Conservation (phyloP, 2,888 invertebrate genomes). For the Stenodera caucasica region DNA sequence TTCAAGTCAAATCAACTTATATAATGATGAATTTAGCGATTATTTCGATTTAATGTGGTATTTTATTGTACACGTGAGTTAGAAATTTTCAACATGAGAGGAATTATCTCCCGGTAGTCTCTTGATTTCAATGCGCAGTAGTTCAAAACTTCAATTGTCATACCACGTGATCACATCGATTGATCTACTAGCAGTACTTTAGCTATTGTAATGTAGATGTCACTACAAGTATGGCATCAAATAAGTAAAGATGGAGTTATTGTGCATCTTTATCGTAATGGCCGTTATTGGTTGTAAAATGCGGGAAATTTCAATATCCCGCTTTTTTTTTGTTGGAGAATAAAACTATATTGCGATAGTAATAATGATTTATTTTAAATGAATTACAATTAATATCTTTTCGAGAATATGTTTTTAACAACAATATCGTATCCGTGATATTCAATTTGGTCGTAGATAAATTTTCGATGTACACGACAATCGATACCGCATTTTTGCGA, state of each 20-base stretch:
- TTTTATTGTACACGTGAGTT: not conserved
- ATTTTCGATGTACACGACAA: constrained; percentile 77
- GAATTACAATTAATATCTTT: not conserved
- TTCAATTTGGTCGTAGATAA: constrained; percentile 76
- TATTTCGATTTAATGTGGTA: not conserved
- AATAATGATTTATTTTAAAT: no score
- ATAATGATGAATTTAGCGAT: not conserved
- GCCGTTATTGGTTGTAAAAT: no score
- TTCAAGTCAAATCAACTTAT: not conserved
- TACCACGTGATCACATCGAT: not conserved
- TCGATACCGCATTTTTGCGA: constrained; percentile 79
- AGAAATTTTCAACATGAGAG: not conserved
- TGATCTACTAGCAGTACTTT: not conserved
- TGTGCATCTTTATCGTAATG: no score
- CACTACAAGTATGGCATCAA: no score
- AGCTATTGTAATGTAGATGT: not conserved
- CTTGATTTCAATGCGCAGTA: not conserved
- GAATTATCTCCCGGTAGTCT: not conserved
- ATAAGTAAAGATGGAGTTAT: no score
- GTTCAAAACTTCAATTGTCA: not conserved
- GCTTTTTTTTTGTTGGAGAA: no score
- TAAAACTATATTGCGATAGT: no score
- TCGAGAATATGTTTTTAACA: constrained; percentile 59
- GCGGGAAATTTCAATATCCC: no score
- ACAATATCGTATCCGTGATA: constrained; percentile 76